Evolutionary conservation across 2,113 vertebrate species (phyloP).

Genomic region (Elaphurus davidianus): DNA sequence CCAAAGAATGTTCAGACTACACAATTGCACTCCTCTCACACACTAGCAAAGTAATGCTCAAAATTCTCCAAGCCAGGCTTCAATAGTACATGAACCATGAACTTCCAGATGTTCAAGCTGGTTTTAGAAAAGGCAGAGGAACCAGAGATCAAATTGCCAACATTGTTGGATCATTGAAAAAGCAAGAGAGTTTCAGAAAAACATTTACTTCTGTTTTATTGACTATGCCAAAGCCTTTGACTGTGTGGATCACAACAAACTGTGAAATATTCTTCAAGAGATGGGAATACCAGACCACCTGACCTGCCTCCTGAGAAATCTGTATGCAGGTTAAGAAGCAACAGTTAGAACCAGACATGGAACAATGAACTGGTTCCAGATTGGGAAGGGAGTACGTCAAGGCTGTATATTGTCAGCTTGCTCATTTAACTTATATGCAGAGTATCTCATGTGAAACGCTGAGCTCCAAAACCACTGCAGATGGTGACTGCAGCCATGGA

Average conservation of each 20-base stretch:
- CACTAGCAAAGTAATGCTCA: background rate
- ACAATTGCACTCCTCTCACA: background rate
- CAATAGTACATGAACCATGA: background rate
- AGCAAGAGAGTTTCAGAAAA: background rate
- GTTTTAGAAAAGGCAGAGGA: background rate
- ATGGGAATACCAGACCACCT: background rate
- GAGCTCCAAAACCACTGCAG: background rate
- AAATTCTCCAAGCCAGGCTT: background rate
- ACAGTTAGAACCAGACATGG: background rate
- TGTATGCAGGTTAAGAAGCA: background rate
- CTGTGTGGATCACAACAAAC: background rate
- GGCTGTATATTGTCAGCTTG: background rate
- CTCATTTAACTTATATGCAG: background rate
- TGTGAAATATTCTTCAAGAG: background rate
- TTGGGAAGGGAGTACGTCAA: background rate
- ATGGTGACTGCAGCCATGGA: background rate
- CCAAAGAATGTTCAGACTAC: background rate
- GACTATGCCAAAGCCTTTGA: background rate
- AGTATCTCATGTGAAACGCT: background rate
- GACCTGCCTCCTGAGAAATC: background rate
- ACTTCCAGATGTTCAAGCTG: background rate
- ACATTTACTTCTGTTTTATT: background rate
- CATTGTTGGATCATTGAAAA: background rate
- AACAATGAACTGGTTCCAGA: background rate
- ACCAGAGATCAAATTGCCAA: background rate